phyloP scores from a whole-genome alignment of 2,797 vertebrate species.

The Malurus leucopterus region DNA sequence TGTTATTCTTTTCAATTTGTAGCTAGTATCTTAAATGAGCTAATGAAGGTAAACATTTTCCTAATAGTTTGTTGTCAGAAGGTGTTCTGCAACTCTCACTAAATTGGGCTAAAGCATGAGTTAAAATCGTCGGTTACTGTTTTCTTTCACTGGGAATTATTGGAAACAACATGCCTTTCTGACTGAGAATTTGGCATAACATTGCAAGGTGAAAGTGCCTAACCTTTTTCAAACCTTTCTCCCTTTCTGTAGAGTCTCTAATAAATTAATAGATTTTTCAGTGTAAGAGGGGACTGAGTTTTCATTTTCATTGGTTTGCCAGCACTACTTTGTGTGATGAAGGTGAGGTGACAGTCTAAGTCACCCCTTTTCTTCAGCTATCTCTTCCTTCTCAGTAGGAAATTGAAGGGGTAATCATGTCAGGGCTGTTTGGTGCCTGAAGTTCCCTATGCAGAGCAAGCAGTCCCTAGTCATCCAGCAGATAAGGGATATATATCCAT shows the following conservation, averaged over 20 bases:
- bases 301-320: not conserved
- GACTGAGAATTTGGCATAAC: not conserved
- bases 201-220: fast-evolving
- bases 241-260: not conserved
- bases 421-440: not conserved
- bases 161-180: not conserved
- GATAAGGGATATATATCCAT: not conserved
- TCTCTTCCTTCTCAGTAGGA: not conserved
- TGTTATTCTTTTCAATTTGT: not conserved
- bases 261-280: not conserved
- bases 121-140: not conserved
- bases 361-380: not conserved
- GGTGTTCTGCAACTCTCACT: not conserved
- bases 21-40: not conserved
- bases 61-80: not conserved
- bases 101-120: not conserved
- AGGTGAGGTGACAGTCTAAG: not conserved
- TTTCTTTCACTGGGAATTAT: not conserved
- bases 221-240: not conserved
- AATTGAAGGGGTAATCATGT: not conserved
- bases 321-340: not conserved
- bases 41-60: not conserved
- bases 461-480: not conserved
- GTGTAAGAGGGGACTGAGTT: not conserved
- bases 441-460: not conserved